Conservation (phyloP, 2,888 invertebrate genomes). For the Sarcophaga carnaria region DNA sequence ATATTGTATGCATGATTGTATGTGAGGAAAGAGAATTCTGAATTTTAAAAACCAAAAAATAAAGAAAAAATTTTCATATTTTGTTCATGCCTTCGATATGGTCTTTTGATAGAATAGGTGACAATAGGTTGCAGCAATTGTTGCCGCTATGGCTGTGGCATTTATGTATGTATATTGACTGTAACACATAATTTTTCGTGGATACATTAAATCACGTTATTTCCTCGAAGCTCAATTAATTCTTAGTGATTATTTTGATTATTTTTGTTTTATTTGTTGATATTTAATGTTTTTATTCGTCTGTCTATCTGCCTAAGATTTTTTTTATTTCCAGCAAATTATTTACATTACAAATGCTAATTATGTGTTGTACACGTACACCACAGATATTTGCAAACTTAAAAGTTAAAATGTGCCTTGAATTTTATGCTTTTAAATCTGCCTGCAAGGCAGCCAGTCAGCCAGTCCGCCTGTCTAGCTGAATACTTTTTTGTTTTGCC, state of each 20-base stretch:
- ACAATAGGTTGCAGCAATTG: constrained; percentile 56
- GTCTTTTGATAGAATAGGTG: constrained; percentile 60
- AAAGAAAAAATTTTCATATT: neutral
- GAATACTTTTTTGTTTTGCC: constrained; percentile 3
- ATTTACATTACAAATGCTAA: constrained; percentile 44
- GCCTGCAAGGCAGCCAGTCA: constrained; percentile 3
- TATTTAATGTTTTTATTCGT: neutral
- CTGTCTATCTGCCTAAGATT: neutral
- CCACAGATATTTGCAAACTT: neutral
- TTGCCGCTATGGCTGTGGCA: constrained; percentile 6
- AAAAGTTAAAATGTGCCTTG: constrained; percentile 31
- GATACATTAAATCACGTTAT: constrained; percentile 53
- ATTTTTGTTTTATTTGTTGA: neutral
- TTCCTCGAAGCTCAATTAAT: constrained; percentile 46
- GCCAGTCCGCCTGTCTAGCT: constrained; percentile 1
- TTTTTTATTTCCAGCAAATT: constrained; percentile 31
- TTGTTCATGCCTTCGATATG: neutral
- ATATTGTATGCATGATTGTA: neutral
- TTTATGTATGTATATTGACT: neutral
- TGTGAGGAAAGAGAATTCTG: constrained; percentile 46
- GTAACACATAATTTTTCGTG: constrained; percentile 4
- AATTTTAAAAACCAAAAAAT: constrained; percentile 2
- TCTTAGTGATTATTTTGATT: constrained; percentile 12
- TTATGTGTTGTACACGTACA: constrained; percentile 19
- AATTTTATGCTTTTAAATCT: constrained; percentile 24